A percentile compares a stretch with the other conserved stretches of the same genome.
Conservation (phyloP, 2,888 invertebrate species). For the Priocnemis perturbator region DNA sequence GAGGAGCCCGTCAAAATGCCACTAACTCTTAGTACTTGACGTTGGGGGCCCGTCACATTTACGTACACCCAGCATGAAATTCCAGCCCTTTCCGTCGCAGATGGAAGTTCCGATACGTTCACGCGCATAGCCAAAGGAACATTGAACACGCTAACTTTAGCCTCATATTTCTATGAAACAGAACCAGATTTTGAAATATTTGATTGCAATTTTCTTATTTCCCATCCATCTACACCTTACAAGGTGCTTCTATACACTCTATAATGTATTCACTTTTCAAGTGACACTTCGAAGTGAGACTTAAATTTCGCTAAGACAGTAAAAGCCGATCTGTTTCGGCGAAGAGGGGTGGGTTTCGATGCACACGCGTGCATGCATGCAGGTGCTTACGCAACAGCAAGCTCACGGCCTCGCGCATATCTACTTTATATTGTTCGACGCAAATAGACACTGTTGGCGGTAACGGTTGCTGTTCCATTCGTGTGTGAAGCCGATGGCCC, state of each 20-base stretch:
- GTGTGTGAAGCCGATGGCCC: slow-evolving; percentile 32
- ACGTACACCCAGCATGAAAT: slow-evolving; percentile 7
- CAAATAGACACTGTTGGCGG: slow-evolving; percentile 38
- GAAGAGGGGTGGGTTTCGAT: background rate
- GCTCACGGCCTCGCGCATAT: slow-evolving; percentile 20
- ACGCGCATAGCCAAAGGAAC: no score
- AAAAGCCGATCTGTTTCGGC: slow-evolving; percentile 13
- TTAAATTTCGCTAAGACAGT: slow-evolving; percentile 15
- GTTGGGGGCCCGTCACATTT: slow-evolving; percentile 15
- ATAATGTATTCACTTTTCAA: no score
- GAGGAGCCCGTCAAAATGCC: slow-evolving; percentile 29
- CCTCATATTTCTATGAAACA: no score
- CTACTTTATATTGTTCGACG: slow-evolving; percentile 42
- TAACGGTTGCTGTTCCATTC: slow-evolving; percentile 34
- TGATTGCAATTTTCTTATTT: no score
- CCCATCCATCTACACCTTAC: no score
- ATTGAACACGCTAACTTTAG: no score
- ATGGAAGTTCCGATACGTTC: no score
- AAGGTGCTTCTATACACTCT: no score
- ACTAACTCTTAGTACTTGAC: slow-evolving; percentile 17
- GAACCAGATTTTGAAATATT: no score
- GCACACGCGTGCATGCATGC: slow-evolving; percentile 6
- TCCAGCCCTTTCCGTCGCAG: slow-evolving; percentile 1
- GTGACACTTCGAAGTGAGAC: no score
- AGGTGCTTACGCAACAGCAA: slow-evolving; percentile 23